A percentile compares a stretch with the other conserved stretches of the same genome.
Evolutionary conservation across 2,797 vertebrate genomes (phyloP).

Genomic region (Eptatretus atami): DNA sequence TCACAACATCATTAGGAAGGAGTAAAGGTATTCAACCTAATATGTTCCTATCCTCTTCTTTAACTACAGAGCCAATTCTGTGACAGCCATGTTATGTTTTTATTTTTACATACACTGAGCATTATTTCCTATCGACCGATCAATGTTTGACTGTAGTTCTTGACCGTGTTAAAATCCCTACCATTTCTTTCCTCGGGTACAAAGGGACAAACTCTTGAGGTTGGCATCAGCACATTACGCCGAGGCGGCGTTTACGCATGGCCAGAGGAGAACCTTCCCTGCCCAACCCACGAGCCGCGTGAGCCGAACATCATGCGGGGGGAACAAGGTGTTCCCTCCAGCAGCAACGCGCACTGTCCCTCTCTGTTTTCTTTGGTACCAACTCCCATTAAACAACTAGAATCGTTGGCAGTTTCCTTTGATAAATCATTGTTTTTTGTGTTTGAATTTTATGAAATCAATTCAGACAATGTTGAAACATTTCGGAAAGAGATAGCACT

Average conservation of each 20-base stretch:
- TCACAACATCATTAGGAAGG: too few species aligned
- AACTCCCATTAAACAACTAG: conserved; percentile 2
- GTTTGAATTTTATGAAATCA: too few species aligned
- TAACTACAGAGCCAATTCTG: too few species aligned
- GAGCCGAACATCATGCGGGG: conserved; percentile 19
- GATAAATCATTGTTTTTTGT: too few species aligned
- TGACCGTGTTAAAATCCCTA: background rate
- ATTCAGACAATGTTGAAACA: too few species aligned
- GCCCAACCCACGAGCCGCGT: conserved; percentile 41
- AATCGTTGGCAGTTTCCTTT: too few species aligned
- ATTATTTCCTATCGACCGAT: background rate
- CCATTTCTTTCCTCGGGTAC: conserved; percentile 18
- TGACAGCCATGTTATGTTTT: too few species aligned
- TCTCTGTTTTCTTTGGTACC: conserved; percentile 58
- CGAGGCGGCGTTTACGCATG: conserved; percentile 45
- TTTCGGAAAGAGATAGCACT: too few species aligned
- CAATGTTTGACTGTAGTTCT: background rate
- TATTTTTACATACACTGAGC: too few species aligned
- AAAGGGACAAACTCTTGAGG: conserved; percentile 19
- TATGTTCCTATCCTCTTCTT: too few species aligned
- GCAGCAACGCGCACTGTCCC: conserved; percentile 34
- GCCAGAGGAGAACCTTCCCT: conserved; percentile 23
- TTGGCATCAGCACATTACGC: conserved; percentile 36
- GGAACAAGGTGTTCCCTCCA: conserved; percentile 21
- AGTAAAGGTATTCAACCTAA: too few species aligned